Percentiles rank a stretch among this genome's conserved stretches.
These are phyloP conservation scores for Spodoptera exigua DNA, from an alignment of 2,888 invertebrate species.

Conservation along the genomic window DNA sequence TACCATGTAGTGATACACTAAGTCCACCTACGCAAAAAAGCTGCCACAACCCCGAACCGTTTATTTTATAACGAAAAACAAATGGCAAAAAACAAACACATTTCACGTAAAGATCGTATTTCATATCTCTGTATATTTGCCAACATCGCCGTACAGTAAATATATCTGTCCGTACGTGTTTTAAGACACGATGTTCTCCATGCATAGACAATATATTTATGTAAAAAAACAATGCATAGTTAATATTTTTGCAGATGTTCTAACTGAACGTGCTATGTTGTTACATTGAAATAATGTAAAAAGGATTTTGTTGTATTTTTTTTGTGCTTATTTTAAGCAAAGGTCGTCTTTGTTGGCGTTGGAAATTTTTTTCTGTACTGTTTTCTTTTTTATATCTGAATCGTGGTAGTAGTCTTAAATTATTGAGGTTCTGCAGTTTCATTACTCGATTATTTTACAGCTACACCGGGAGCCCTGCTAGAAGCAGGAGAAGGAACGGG, in stretches of 20 bases:
- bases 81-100: constrained; percentile 33
- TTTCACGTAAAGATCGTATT: constrained; percentile 51
- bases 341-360: too few species aligned
- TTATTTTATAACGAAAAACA: constrained; percentile 32
- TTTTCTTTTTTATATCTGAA: too few species aligned
- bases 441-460: too few species aligned
- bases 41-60: constrained; percentile 7
- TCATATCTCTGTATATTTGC: constrained; percentile 47
- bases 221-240: constrained; percentile 54
- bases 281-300: constrained; percentile 36
- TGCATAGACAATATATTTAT: constrained; percentile 55
- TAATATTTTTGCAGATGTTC: constrained; percentile 52
- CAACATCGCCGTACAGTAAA: constrained; percentile 40
- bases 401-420: too few species aligned
- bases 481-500: too few species aligned
- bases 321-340: too few species aligned
- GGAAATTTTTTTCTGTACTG: too few species aligned
- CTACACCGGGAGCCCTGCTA: too few species aligned
- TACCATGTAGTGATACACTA: too few species aligned
- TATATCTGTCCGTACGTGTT: constrained; percentile 52
- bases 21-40: constrained; percentile 1
- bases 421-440: too few species aligned
- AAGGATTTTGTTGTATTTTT: constrained; percentile 14
- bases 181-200: constrained; percentile 42
- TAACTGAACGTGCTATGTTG: constrained; percentile 34